These are phyloP conservation scores for Anguilla japonica DNA, from an alignment of 2,113 vertebrate species.

Conservation along the genomic window DNA sequence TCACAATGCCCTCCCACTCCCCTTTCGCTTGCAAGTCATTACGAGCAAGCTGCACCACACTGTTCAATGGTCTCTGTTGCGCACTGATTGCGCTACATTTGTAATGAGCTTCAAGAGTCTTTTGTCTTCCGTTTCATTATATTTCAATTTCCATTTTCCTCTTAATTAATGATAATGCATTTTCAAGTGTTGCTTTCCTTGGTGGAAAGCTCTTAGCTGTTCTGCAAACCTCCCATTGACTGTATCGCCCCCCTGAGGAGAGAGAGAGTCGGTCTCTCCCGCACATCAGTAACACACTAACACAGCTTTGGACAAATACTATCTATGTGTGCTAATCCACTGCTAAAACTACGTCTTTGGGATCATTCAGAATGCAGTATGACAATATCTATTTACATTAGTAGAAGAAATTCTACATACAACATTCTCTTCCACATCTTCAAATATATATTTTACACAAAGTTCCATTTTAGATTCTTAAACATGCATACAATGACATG, in stretches of 20 bases:
- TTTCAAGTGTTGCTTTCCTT: conserved; percentile 39
- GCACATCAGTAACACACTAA: neutral
- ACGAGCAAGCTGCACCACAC: neutral
- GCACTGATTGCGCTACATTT: conserved; percentile 40
- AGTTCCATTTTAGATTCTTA: too few species aligned
- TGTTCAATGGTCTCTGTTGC: conserved; percentile 29
- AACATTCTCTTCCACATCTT: too few species aligned
- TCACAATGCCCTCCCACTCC: neutral
- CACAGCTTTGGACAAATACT: neutral
- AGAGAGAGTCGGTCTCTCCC: neutral
- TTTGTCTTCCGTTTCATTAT: conserved; percentile 46
- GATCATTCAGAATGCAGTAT: too few species aligned
- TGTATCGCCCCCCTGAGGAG: neutral
- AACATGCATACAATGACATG: too few species aligned
- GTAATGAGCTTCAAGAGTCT: conserved; percentile 39
- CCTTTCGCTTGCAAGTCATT: neutral
- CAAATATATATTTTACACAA: too few species aligned
- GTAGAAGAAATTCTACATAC: too few species aligned
- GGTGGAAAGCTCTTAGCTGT: conserved; percentile 25
- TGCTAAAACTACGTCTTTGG: too few species aligned
- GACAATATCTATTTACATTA: too few species aligned
- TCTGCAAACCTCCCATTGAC: conserved; percentile 15
- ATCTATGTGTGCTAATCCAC: neutral
- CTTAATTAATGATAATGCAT: conserved; percentile 50
- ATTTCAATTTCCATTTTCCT: conserved; percentile 45